A percentile compares a stretch with the other conserved stretches of the same genome.
Evolutionary conservation across 2,113 vertebrate species (phyloP).

Genomic region (Channa maculata): DNA sequence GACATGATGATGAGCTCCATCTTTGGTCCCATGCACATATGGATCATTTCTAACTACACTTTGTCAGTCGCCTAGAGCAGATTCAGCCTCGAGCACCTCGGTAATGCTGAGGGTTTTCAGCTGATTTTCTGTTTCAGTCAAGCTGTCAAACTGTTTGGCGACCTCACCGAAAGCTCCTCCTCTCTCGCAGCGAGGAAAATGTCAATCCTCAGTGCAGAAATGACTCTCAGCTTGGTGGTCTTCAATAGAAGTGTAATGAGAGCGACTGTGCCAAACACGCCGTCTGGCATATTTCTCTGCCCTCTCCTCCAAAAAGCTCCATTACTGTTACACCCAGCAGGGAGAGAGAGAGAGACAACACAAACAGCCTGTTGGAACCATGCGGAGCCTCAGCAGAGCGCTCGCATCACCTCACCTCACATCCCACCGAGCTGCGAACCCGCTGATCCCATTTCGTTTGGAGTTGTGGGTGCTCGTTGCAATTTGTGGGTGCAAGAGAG

Average conservation of each 20-base stretch:
- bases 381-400: neutral
- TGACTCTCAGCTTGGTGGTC: conserved; percentile 21
- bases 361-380: conserved; percentile 16
- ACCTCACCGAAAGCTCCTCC: conserved; percentile 25
- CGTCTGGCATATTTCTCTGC: conserved; percentile 4
- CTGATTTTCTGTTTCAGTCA: conserved; percentile 28
- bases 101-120: neutral
- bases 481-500: conserved; percentile 24
- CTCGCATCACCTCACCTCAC: conserved; percentile 8
- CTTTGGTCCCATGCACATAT: no score
- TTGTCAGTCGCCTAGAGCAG: no score
- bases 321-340: conserved; percentile 33
- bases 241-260: conserved; percentile 15
- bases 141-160: conserved; percentile 45
- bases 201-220: conserved; percentile 6
- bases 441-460: conserved; percentile 19
- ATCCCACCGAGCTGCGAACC: neutral
- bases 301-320: conserved; percentile 27
- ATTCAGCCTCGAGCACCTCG: neutral
- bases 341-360: conserved; percentile 25
- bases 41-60: no score
- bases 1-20: no score
- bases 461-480: conserved; percentile 20
- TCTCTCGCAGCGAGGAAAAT: conserved; percentile 25
- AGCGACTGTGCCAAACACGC: conserved; percentile 8